Base-by-base conservation (phyloP, 2,888 invertebrate species). In the Caenorhabditis drosophilae region DNA sequence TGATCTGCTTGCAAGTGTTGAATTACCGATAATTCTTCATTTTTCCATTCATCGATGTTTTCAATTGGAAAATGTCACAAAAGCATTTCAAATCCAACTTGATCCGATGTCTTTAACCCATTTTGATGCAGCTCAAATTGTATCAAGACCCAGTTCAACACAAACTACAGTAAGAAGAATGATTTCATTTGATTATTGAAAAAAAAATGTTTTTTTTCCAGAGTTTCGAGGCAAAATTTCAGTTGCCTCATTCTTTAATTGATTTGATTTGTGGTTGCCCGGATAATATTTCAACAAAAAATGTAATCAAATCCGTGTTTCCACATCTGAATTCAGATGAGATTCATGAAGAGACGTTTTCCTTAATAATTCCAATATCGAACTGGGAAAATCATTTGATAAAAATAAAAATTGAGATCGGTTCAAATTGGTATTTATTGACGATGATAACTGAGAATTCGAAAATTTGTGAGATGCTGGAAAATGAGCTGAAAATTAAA, bases 211-310 rank as follows among this genome's bases (percentile, higher is more conserved):
- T 31, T 12, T 31, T 31, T 9, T 31, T 31, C 12, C 31, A 31
- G 31, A 31, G 31, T 15, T 59, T 66, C 46, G 9, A 38, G 7
- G 60, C 51, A 2, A 22, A 57, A 0, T 23, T 64, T n/a, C 41
- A 49, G 2, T 27, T 70, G 15, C 64, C 70, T 4, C 41, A 49
- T 23, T 34, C 46, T 11, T 47, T 70, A 9, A 42, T 67, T n/a
- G 47, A 67, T 46, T 51, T 70, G 12, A 50, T 70, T 11, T 51
- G 44, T 35, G 63, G 59, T 9, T 47, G 60, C 34, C 63, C 64
- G 6, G 64, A 63, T 41, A 58, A 50, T 0, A 7, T 58, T 11
- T 49, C 52, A 0, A 16, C 45, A 20, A 20, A 31, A 12, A 42
- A 60, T 44, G 54, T 66, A 20, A 42, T 59, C 51, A 48, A 45